These are phyloP conservation scores for Platorchestia sp. DNA, from an alignment of 1,140 invertebrate species.

Conservation along the genomic window DNA sequence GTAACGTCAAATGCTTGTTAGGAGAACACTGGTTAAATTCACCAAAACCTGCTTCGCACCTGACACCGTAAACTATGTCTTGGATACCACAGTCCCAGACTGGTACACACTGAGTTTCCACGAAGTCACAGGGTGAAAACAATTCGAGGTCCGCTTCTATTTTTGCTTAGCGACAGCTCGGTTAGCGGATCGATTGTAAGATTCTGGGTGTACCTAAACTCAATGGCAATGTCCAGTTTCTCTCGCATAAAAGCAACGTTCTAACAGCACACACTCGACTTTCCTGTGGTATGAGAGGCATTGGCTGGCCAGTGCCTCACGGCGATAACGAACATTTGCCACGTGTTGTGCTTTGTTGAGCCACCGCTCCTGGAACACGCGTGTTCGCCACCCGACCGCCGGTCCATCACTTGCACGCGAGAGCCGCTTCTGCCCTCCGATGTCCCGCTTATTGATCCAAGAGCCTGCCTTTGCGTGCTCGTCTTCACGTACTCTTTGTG, in stretches of 20 bases:
- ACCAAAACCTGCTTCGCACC: background rate
- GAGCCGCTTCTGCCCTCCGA: background rate
- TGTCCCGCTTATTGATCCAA: background rate
- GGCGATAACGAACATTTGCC: background rate
- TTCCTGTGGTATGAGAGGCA: background rate
- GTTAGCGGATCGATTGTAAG: background rate
- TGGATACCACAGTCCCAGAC: background rate
- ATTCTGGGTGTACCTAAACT: background rate
- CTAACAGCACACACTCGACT: background rate
- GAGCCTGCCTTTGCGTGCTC: background rate
- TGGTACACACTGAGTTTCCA: background rate
- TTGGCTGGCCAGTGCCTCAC: background rate
- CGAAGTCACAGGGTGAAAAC: background rate
- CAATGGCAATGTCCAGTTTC: background rate
- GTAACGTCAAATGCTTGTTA: background rate
- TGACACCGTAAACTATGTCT: background rate
- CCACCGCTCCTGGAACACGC: background rate
- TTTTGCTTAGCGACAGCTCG: background rate
- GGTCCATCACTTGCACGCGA: conserved; percentile 10
- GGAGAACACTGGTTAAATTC: background rate
- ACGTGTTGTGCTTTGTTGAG: background rate
- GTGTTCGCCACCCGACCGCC: background rate
- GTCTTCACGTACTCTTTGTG: background rate
- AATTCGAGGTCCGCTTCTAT: background rate
- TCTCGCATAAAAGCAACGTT: background rate